Conservation (phyloP, 2,113 vertebrate species). For the Mellivora capensis region DNA sequence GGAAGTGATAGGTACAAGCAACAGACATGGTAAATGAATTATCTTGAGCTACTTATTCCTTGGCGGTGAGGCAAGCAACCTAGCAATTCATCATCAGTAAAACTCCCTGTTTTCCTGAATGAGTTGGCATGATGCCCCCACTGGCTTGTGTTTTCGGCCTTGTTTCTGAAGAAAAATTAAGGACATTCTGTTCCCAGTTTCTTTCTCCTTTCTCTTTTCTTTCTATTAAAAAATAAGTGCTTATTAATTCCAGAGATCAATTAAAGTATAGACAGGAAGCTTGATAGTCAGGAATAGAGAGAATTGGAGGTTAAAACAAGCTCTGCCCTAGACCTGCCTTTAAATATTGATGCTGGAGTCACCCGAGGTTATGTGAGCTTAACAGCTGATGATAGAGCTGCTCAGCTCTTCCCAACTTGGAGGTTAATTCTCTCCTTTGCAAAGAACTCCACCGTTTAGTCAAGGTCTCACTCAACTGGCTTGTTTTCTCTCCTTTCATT, state of each 20-base stretch:
- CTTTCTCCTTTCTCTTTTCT: neutral
- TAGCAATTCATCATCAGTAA: conserved; percentile 28
- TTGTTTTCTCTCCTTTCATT: conserved; percentile 65
- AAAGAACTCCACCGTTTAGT: neutral
- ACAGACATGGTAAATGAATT: conserved; percentile 1
- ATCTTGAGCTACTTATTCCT: conserved; percentile 39
- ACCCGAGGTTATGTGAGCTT: conserved; percentile 72
- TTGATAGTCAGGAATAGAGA: conserved; percentile 49
- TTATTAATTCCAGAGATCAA: conserved; percentile 54
- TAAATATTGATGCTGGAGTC: conserved; percentile 72
- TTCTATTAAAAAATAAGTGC: neutral
- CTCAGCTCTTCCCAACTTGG: neutral
- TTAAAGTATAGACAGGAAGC: conserved; percentile 52
- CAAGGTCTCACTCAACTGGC: neutral
- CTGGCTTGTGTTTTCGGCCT: neutral
- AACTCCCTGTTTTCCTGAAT: neutral
- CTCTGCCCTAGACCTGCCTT: conserved; percentile 41
- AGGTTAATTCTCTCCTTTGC: conserved; percentile 51
- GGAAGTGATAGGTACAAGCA: conserved; percentile 21
- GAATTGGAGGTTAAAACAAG: conserved; percentile 38
- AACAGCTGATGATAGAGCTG: conserved; percentile 51
- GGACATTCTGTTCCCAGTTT: neutral
- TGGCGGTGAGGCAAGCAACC: conserved; percentile 15
- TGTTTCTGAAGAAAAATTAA: conserved; percentile 50
- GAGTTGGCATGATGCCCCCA: neutral